Evolutionary conservation across 2,888 invertebrate genomes (phyloP).

Genomic region (Tachina fera): DNA sequence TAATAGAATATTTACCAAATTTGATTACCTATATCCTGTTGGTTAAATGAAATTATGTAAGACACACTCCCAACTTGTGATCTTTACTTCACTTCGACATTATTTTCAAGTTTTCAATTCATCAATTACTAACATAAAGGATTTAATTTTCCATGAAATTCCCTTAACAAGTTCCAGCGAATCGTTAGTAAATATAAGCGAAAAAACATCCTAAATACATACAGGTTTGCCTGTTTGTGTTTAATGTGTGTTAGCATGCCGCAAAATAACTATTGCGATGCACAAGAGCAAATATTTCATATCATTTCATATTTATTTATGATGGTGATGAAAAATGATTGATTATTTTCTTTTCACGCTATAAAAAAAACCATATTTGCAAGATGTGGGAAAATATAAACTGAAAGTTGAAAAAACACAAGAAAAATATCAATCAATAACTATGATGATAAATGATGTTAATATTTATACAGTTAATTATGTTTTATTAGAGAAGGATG

Average conservation of each 20-base stretch:
- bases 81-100: too few species aligned
- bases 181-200: slow-evolving; percentile 2
- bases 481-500: slow-evolving; percentile 30
- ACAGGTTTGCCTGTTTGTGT: background rate
- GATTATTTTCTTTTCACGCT: slow-evolving; percentile 37
- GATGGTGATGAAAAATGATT: slow-evolving; percentile 52
- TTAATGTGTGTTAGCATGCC: background rate
- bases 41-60: too few species aligned
- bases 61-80: too few species aligned
- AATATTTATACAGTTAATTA: slow-evolving; percentile 61
- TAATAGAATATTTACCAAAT: too few species aligned
- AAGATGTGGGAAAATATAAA: slow-evolving; percentile 30
- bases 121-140: background rate
- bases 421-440: slow-evolving; percentile 54
- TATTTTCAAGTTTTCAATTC: background rate
- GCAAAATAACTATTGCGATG: background rate
- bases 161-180: background rate
- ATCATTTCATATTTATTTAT: slow-evolving; percentile 22
- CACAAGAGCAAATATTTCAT: slow-evolving; percentile 18
- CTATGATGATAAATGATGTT: slow-evolving; percentile 55
- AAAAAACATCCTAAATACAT: background rate
- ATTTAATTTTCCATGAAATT: slow-evolving; percentile 7
- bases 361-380: background rate
- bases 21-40: too few species aligned
- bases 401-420: background rate